Conservation (phyloP, 2,113 vertebrate species). For the Chaenocephalus aceratus region DNA sequence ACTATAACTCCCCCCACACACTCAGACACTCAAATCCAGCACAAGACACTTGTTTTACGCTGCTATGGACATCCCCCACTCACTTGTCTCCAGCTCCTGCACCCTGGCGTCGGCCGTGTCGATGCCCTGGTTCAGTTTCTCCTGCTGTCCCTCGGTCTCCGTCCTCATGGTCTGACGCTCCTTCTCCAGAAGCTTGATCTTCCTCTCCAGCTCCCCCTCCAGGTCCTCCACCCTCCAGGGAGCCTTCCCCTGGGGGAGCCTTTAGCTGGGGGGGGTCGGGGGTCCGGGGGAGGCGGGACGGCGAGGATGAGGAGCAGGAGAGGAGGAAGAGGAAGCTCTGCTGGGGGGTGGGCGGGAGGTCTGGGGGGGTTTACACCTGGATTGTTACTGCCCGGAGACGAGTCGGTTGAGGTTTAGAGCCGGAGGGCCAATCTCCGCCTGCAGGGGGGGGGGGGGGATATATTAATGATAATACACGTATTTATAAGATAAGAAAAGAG, state of each 20-base stretch:
- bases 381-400: slow-evolving; percentile 28
- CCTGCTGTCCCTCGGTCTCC: slow-evolving; percentile 87
- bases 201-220: slow-evolving; percentile 93
- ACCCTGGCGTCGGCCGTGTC: slow-evolving; percentile 89
- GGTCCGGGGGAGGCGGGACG: slow-evolving; percentile 51
- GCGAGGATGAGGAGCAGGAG: slow-evolving; percentile 25
- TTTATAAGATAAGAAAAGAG: too few relatives aligned
- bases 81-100: slow-evolving; percentile 91
- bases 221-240: slow-evolving; percentile 92
- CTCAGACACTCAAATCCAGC: too few relatives aligned
- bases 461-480: too few relatives aligned
- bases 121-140: slow-evolving; percentile 91
- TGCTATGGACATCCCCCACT: slow-evolving; percentile 25
- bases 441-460: not conserved
- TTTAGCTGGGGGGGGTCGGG: slow-evolving; percentile 57
- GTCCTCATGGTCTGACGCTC: slow-evolving; percentile 87
- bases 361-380: slow-evolving; percentile 26
- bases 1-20: too few relatives aligned
- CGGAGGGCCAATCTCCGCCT: slow-evolving; percentile 87
- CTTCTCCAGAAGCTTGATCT: slow-evolving; percentile 93
- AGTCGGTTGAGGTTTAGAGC: slow-evolving; percentile 82
- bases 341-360: slow-evolving; percentile 35
- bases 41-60: too few relatives aligned
- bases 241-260: slow-evolving; percentile 73
- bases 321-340: slow-evolving; percentile 42